These are phyloP conservation scores for Drosophila persimilis DNA, from an alignment of 1,140 invertebrate species.

Conservation along the genomic window DNA sequence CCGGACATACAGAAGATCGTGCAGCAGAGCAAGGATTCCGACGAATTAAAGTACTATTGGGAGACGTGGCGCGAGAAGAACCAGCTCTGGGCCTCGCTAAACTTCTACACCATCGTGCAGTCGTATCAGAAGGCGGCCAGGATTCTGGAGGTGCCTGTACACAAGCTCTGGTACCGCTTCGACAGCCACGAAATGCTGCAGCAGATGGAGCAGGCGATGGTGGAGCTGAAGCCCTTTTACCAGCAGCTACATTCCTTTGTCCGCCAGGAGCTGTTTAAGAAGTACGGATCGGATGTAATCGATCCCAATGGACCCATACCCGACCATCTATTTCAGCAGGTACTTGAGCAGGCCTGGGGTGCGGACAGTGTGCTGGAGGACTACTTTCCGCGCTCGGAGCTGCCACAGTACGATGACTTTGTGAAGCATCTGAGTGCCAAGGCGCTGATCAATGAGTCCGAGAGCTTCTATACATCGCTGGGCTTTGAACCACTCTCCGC, in stretches of 20 bases:
- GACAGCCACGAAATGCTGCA: conserved; percentile 85
- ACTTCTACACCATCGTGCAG: conserved; percentile 75
- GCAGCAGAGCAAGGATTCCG: conserved; percentile 61
- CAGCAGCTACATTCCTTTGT: conserved; percentile 94
- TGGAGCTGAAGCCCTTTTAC: conserved; percentile 91
- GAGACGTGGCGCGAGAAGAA: conserved; percentile 78
- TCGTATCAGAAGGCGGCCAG: conserved; percentile 69
- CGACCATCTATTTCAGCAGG: conserved; percentile 90
- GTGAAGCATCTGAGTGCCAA: conserved; percentile 57
- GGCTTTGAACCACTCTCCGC: conserved; percentile 56
- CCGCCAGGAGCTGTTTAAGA: conserved; percentile 87
- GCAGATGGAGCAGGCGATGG: conserved; percentile 84
- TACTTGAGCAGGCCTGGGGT: conserved; percentile 73
- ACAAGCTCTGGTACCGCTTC: conserved; percentile 80
- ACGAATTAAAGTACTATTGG: conserved; percentile 79
- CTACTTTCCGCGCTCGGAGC: conserved; percentile 59
- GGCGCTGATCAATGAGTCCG: conserved; percentile 63
- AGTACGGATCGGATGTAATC: conserved; percentile 88
- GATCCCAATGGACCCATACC: conserved; percentile 91
- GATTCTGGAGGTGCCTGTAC: conserved; percentile 69
- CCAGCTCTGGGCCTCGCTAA: conserved; percentile 71
- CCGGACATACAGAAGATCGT: conserved; percentile 79
- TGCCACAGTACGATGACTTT: conserved; percentile 72
- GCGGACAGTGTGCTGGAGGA: conserved; percentile 71
- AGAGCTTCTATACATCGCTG: conserved; percentile 70